A percentile compares a stretch with the other conserved stretches of the same genome.
phyloP scores from a whole-genome alignment of 2,113 vertebrate species.

The Columba janthina region DNA sequence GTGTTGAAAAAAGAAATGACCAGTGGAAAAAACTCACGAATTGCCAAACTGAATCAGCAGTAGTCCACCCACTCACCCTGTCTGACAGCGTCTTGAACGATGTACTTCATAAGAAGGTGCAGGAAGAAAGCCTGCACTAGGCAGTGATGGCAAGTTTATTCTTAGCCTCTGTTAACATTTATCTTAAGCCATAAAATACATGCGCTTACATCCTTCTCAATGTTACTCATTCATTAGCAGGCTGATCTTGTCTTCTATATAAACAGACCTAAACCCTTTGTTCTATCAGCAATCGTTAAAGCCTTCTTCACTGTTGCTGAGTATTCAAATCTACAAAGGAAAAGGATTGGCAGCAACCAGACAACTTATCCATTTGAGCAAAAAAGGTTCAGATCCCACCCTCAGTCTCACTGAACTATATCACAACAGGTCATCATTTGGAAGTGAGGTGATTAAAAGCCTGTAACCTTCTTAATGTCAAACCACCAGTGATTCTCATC shows the following conservation, averaged over 20 bases:
- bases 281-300: not conserved
- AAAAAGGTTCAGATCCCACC: not conserved
- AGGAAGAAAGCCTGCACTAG: not conserved
- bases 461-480: not conserved
- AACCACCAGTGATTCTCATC: not conserved
- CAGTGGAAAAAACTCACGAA: not conserved
- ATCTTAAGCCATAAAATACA: constrained; percentile 1
- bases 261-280: not conserved
- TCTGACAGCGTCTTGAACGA: not conserved
- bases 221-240: not conserved
- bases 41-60: not conserved
- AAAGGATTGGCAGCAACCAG: not conserved
- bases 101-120: not conserved
- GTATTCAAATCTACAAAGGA: not conserved
- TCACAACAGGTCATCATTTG: not conserved
- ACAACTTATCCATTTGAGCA: not conserved
- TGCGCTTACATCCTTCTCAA: not conserved
- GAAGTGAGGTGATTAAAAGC: not conserved
- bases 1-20: not conserved
- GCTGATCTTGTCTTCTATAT: not conserved
- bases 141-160: not conserved
- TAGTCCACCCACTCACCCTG: not conserved
- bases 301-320: not conserved
- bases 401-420: not conserved
- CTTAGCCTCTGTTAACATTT: not conserved